Percentiles rank a stretch among this genome's conserved stretches.
Evolutionary conservation across 2,113 vertebrate genomes (phyloP).

Genomic region (Mobula birostris): DNA sequence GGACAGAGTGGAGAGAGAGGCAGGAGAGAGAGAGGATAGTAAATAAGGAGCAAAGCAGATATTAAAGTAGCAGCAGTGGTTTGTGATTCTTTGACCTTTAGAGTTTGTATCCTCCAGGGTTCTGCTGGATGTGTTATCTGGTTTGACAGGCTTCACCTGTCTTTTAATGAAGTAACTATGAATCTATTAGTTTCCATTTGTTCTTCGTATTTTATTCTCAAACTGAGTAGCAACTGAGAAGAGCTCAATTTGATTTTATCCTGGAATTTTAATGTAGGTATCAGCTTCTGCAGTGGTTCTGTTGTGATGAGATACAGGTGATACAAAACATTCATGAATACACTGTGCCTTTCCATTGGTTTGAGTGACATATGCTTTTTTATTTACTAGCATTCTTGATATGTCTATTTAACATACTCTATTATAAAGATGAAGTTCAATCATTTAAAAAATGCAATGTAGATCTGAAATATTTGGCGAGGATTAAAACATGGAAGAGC

Average conservation of each 20-base stretch:
- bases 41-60: no score
- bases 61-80: no score
- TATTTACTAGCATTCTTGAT: background rate
- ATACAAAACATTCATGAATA: background rate
- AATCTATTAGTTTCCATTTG: background rate
- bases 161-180: background rate
- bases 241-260: background rate
- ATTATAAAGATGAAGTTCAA: background rate
- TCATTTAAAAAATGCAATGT: background rate
- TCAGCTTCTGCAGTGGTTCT: background rate
- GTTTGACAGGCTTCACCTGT: background rate
- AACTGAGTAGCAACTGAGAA: background rate
- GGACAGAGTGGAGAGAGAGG: no score
- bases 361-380: background rate
- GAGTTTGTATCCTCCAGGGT: background rate
- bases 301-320: background rate
- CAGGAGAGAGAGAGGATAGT: no score
- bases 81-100: no score
- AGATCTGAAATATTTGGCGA: background rate
- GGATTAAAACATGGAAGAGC: background rate
- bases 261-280: background rate
- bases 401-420: background rate
- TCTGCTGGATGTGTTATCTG: background rate
- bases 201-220: background rate
- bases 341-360: background rate